These are phyloP conservation scores for Sycobia sp. DNA, from an alignment of 1,140 invertebrate genomes.

Conservation along the genomic window DNA sequence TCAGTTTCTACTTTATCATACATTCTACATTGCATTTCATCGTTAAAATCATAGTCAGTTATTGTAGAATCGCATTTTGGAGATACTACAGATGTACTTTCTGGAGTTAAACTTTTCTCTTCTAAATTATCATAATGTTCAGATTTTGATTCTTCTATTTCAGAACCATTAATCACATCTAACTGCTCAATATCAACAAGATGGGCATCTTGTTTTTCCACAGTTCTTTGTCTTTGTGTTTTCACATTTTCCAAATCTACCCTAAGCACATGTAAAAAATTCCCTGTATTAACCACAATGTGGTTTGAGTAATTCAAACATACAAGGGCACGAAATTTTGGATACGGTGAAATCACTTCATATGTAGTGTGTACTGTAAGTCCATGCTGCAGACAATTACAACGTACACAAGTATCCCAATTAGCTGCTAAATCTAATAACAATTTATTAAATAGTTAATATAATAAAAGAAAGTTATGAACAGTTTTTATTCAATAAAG, in stretches of 20 bases:
- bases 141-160: conserved; percentile 46
- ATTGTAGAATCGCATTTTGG: conserved; percentile 46
- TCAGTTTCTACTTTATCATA: conserved; percentile 42
- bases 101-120: conserved; percentile 46
- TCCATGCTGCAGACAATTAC: conserved; percentile 70
- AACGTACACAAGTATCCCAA: conserved; percentile 65
- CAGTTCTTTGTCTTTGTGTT: conserved; percentile 41
- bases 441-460: conserved; percentile 8
- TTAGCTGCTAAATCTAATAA: conserved; percentile 64
- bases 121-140: conserved; percentile 48
- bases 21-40: conserved; percentile 45
- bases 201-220: conserved; percentile 48
- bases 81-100: conserved; percentile 41
- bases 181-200: conserved; percentile 47
- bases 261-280: conserved; percentile 71
- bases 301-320: conserved; percentile 69
- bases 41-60: conserved; percentile 47
- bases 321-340: conserved; percentile 67
- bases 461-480: neutral
- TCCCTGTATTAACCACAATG: conserved; percentile 74
- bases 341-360: conserved; percentile 72
- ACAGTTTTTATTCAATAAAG: too few species aligned
- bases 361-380: conserved; percentile 74
- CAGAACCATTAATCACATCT: conserved; percentile 54
- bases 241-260: conserved; percentile 59